Percentiles rank a stretch among this genome's conserved stretches.
These are phyloP conservation scores for Phrynocephalus versicolor DNA, from an alignment of 2,113 vertebrate genomes.

Conservation along the genomic window DNA sequence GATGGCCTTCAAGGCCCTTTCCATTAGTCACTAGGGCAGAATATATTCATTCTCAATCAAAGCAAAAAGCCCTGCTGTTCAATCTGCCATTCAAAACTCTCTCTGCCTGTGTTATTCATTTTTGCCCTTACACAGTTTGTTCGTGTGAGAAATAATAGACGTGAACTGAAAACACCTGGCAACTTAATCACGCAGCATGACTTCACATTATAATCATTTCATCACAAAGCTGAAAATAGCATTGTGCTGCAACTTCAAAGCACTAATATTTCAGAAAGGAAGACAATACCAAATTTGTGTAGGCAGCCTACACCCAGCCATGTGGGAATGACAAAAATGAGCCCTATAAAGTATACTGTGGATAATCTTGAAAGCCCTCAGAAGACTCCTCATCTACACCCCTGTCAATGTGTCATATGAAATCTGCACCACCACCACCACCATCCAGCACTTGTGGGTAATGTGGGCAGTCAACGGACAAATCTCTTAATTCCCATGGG, in stretches of 20 bases:
- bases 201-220: constrained; percentile 74
- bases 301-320: constrained; percentile 64
- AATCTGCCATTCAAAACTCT: constrained; percentile 56
- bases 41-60: constrained; percentile 30
- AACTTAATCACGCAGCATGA: constrained; percentile 68
- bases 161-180: constrained; percentile 70
- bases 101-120: constrained; percentile 34
- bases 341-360: constrained; percentile 52
- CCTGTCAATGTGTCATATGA: constrained; percentile 42
- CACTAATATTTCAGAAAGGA: constrained; percentile 62
- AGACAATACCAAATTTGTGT: constrained; percentile 70
- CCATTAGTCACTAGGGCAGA: constrained; percentile 13
- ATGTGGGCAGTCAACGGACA: too few species aligned
- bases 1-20: too few species aligned
- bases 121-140: constrained; percentile 45
- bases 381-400: constrained; percentile 16
- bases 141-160: constrained; percentile 64
- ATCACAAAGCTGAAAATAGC: constrained; percentile 71
- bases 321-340: constrained; percentile 52
- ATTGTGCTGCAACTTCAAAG: constrained; percentile 51
- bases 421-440: not conserved
- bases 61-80: constrained; percentile 44
- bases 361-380: constrained; percentile 47
- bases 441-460: constrained; percentile 9
- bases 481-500: not conserved